Percentiles rank a stretch among this genome's conserved stretches.
These are phyloP conservation scores for Maniola jurtina DNA, from an alignment of 1,140 invertebrate genomes.

Conservation along the genomic window DNA sequence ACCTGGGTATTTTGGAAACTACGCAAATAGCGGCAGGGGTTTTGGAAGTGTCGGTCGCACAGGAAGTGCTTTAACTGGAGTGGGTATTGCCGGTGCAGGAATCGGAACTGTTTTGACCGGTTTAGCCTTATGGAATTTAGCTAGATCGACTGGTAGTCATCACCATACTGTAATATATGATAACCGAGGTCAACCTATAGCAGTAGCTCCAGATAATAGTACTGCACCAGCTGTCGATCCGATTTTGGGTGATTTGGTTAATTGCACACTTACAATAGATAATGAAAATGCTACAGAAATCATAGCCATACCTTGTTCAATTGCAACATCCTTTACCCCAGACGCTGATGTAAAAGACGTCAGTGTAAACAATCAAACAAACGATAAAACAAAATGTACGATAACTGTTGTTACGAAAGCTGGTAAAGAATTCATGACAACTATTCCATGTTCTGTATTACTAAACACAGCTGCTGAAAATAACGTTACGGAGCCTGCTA, in stretches of 20 bases:
- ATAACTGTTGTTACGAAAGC: constrained; percentile 69
- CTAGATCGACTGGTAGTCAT: constrained; percentile 63
- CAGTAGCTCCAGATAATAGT: constrained; percentile 60
- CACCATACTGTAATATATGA: constrained; percentile 72
- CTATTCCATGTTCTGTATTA: constrained; percentile 72
- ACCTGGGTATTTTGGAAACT: constrained; percentile 65
- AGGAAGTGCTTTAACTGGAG: constrained; percentile 57
- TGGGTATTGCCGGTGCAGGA: constrained; percentile 69
- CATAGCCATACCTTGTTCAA: constrained; percentile 72
- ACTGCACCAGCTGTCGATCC: constrained; percentile 54
- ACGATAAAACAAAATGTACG: constrained; percentile 68
- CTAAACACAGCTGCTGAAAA: constrained; percentile 67
- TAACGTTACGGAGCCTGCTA: constrained; percentile 66
- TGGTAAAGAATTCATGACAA: constrained; percentile 68
- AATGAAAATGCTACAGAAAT: constrained; percentile 65
- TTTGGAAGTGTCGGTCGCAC: constrained; percentile 59
- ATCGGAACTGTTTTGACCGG: constrained; percentile 74
- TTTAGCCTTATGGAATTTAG: constrained; percentile 75
- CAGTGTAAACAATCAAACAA: constrained; percentile 38
- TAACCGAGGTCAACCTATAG: constrained; percentile 65
- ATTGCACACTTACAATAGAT: constrained; percentile 72
- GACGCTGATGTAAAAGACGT: constrained; percentile 63
- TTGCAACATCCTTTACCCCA: constrained; percentile 73
- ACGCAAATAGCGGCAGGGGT: constrained; percentile 51
- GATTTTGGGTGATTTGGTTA: constrained; percentile 69